Evolutionary conservation across 2,797 vertebrate genomes (phyloP).

Genomic region (Tarsius wallacei): DNA sequence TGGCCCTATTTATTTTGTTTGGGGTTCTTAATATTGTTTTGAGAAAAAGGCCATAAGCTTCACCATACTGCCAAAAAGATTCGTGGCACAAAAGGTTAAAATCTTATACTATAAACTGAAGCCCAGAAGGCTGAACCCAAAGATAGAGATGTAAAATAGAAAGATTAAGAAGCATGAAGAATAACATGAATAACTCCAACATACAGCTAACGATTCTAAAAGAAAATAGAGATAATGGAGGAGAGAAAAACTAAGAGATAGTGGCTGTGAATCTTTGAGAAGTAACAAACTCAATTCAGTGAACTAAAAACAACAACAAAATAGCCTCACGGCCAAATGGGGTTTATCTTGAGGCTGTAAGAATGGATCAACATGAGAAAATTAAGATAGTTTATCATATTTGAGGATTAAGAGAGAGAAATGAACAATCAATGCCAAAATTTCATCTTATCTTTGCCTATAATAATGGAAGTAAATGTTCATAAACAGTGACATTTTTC

Average conservation of each 20-base stretch:
- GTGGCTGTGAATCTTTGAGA: slow-evolving; percentile 58
- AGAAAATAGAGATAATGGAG: slow-evolving; percentile 5
- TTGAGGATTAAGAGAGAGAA: slow-evolving; percentile 54
- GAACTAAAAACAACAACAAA: slow-evolving; percentile 65
- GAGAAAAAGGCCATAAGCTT: background rate
- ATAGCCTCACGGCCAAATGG: background rate
- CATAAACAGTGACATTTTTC: slow-evolving; percentile 18
- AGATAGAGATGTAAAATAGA: slow-evolving; percentile 29
- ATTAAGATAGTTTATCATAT: slow-evolving; percentile 32
- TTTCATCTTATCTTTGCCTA: background rate
- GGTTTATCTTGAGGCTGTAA: slow-evolving; percentile 44
- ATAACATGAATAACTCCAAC: slow-evolving; percentile 18
- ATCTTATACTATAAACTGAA: background rate
- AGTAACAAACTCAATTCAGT: slow-evolving; percentile 47
- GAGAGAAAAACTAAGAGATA: slow-evolving; percentile 64
- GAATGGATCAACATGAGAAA: slow-evolving; percentile 22
- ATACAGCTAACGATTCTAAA: slow-evolving; percentile 2
- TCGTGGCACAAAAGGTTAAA: background rate
- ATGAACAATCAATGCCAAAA: slow-evolving; percentile 55
- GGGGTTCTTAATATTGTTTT: slow-evolving; percentile 36
- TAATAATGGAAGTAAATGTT: slow-evolving; percentile 41
- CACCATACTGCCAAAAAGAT: background rate
- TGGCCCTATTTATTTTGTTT: slow-evolving; percentile 42
- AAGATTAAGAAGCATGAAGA: slow-evolving; percentile 52
- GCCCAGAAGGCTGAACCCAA: background rate